phyloP scores from a whole-genome alignment of 2,888 invertebrate genomes.

The Limenitis camilla region DNA sequence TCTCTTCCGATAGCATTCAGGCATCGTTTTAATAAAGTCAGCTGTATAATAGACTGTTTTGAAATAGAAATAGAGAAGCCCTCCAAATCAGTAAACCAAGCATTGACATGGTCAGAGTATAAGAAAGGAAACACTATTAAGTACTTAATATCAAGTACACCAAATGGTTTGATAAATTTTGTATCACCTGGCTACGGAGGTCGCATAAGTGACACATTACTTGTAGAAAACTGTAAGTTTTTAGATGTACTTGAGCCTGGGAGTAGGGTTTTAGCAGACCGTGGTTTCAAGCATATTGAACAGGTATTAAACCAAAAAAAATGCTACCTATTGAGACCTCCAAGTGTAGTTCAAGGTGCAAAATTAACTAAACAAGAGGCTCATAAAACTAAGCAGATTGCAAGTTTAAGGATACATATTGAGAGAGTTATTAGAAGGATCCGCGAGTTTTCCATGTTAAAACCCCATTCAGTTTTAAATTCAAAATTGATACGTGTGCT shows the following conservation, averaged over 20 bases:
- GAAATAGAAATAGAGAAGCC: conserved; percentile 7
- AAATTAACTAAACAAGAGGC: conserved; percentile 15
- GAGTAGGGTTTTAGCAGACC: conserved; percentile 13
- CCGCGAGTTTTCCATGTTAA: conserved; percentile 26
- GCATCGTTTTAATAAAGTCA: conserved; percentile 12
- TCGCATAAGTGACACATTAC: background rate
- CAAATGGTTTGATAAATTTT: background rate
- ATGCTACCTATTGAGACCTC: conserved; percentile 13
- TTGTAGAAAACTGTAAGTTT: background rate
- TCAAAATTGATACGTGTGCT: conserved; percentile 10
- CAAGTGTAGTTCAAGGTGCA: conserved; percentile 19
- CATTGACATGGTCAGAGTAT: conserved; percentile 12
- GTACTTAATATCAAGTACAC: conserved; percentile 14
- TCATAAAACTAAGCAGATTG: conserved; percentile 26
- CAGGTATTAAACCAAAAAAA: conserved; percentile 8
- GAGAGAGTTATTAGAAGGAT: conserved; percentile 25
- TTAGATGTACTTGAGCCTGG: background rate
- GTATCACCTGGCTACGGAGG: background rate
- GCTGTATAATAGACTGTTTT: conserved; percentile 16
- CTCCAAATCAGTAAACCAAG: conserved; percentile 5
- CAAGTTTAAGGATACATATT: conserved; percentile 25
- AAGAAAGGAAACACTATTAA: conserved; percentile 6
- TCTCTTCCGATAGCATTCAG: conserved; percentile 20
- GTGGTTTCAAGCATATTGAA: conserved; percentile 27
- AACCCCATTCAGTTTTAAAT: conserved; percentile 17